These are phyloP conservation scores for Zaprionus capensis DNA, from an alignment of 1,140 invertebrate species.

Conservation along the genomic window DNA sequence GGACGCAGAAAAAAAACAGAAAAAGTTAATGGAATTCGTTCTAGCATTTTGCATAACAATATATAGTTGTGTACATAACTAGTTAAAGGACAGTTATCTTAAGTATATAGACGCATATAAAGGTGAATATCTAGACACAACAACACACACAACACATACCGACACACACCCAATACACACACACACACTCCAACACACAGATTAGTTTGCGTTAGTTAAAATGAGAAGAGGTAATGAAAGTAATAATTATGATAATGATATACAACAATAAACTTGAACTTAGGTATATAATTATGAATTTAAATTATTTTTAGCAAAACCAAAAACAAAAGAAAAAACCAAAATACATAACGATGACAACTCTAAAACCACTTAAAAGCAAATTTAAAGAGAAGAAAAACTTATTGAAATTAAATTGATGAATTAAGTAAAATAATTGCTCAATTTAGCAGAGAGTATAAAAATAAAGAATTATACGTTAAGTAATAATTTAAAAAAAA, in stretches of 20 bases:
- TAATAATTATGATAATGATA: constrained; percentile 76
- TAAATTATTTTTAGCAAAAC: constrained; percentile 80
- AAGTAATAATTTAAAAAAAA: constrained; percentile 73
- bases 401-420: constrained; percentile 71
- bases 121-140: constrained; percentile 68
- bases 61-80: constrained; percentile 82
- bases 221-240: constrained; percentile 50
- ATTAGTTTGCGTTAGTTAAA: constrained; percentile 49
- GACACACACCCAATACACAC: constrained; percentile 10
- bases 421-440: constrained; percentile 80
- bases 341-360: constrained; percentile 51
- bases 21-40: constrained; percentile 52
- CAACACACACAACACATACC: constrained; percentile 35
- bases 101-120: constrained; percentile 66
- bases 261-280: constrained; percentile 78
- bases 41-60: constrained; percentile 77
- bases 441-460: constrained; percentile 80
- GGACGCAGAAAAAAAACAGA: constrained; percentile 33
- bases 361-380: constrained; percentile 70
- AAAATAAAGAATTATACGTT: constrained; percentile 83
- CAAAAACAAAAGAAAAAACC: constrained; percentile 43
- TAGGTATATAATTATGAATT: constrained; percentile 82
- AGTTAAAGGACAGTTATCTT: constrained; percentile 72
- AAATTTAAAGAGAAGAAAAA: constrained; percentile 69
- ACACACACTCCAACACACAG: constrained; percentile 22